Percentiles rank a stretch among this genome's conserved stretches.
phyloP scores from a whole-genome alignment of 1,140 invertebrate species.

The Hycleus phaleratus region DNA sequence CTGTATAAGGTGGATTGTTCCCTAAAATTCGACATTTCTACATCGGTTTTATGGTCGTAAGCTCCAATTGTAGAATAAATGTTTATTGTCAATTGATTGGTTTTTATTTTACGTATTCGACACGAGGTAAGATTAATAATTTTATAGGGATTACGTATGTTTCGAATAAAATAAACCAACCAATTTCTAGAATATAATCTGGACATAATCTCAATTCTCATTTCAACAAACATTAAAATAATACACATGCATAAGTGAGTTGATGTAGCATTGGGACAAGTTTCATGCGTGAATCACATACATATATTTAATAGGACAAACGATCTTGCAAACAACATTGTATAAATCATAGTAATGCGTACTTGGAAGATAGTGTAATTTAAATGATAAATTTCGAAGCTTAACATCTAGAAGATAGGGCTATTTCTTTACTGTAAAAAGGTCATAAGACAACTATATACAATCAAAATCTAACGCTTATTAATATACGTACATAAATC shows the following conservation, averaged over 20 bases:
- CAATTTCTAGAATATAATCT: too few species aligned
- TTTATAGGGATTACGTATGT: too few species aligned
- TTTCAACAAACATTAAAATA: conserved; percentile 3
- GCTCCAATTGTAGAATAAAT: too few species aligned
- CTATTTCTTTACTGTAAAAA: conserved; percentile 11
- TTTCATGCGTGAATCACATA: conserved; percentile 13
- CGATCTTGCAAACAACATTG: conserved; percentile 17
- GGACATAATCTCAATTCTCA: conserved; percentile 9
- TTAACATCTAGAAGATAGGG: conserved; percentile 15
- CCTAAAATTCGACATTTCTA: too few species aligned
- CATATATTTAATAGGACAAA: conserved; percentile 17
- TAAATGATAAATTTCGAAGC: conserved; percentile 15
- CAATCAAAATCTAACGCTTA: too few species aligned
- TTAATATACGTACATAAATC: too few species aligned
- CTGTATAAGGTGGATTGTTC: too few species aligned
- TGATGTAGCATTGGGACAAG: conserved; percentile 6
- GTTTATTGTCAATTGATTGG: too few species aligned
- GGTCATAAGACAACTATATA: neutral
- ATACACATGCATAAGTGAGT: conserved; percentile 6
- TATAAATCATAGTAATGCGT: conserved; percentile 18
- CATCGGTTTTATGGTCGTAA: too few species aligned
- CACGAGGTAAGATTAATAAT: too few species aligned
- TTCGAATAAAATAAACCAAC: too few species aligned
- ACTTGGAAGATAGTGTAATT: conserved; percentile 17
- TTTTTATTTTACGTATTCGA: too few species aligned